phyloP scores from a whole-genome alignment of 2,888 invertebrate genomes.

The Camptogramma bilineatum region DNA sequence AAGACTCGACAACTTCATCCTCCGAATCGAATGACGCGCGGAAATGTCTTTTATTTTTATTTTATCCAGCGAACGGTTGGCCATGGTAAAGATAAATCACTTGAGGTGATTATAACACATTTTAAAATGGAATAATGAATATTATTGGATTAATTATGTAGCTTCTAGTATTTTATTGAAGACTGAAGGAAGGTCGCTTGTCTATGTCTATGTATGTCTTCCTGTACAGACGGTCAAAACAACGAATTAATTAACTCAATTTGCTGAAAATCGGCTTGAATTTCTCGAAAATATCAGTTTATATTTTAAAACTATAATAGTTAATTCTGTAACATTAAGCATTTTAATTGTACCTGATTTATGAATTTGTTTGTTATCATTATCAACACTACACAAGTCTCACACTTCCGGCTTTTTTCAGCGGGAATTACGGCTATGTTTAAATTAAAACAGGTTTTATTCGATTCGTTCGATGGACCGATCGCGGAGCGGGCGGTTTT shows the following conservation, averaged over 20 bases:
- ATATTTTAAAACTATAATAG: too few species aligned
- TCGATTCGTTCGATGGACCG: too few species aligned
- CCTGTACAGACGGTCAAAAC: not conserved
- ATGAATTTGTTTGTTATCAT: too few species aligned
- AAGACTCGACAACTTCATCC: not conserved
- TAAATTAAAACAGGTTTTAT: too few species aligned
- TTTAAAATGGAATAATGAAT: not conserved
- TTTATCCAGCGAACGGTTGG: not conserved
- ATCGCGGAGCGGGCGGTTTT: too few species aligned
- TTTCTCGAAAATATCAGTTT: too few species aligned
- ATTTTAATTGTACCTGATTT: too few species aligned
- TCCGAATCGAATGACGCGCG: not conserved
- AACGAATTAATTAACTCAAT: not conserved
- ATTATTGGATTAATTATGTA: not conserved
- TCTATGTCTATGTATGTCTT: not conserved
- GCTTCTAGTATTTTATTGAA: not conserved
- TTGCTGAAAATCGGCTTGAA: not conserved
- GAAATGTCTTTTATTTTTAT: slow-evolving; percentile 2
- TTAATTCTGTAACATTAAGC: too few species aligned
- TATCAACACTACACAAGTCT: too few species aligned
- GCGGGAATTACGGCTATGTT: too few species aligned
- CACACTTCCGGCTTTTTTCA: too few species aligned
- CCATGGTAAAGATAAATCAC: not conserved
- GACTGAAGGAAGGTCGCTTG: not conserved
- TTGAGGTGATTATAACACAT: not conserved